Conservation (phyloP, 2,888 invertebrate genomes). For the Drosophila cognata region DNA sequence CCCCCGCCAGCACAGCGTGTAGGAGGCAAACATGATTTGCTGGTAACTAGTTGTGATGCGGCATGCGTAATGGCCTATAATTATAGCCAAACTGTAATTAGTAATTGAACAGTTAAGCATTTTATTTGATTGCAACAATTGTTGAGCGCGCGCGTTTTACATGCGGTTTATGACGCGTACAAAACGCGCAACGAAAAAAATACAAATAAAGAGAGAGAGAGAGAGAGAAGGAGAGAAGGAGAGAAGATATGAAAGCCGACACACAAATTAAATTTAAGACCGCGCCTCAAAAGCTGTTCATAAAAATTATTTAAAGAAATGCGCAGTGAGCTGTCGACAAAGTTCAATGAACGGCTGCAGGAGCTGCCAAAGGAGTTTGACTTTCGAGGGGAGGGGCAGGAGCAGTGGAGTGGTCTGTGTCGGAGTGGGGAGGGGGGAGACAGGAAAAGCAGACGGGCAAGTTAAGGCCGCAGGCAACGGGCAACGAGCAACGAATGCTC, state of each 20-base stretch:
- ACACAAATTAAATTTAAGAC: slow-evolving; percentile 49
- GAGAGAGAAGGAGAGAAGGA: neutral
- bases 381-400: neutral
- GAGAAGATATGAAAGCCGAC: neutral
- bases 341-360: slow-evolving; percentile 71
- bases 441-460: slow-evolving; percentile 43
- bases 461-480: slow-evolving; percentile 59
- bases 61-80: slow-evolving; percentile 65
- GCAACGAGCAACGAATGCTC: slow-evolving; percentile 45
- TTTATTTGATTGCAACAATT: slow-evolving; percentile 43
- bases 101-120: slow-evolving; percentile 62
- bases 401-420: neutral
- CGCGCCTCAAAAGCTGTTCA: slow-evolving; percentile 39
- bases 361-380: slow-evolving; percentile 36
- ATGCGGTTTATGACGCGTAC: slow-evolving; percentile 20
- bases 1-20: neutral
- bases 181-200: neutral
- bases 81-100: slow-evolving; percentile 63
- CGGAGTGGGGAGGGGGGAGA: neutral
- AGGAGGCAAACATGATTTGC: slow-evolving; percentile 16
- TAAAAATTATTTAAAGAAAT: slow-evolving; percentile 41
- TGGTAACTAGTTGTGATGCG: slow-evolving; percentile 32
- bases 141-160: slow-evolving; percentile 30
- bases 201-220: too few relatives aligned
- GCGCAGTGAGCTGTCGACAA: slow-evolving; percentile 29